phyloP scores from a whole-genome alignment of 1,140 invertebrate species.

The Tachypleus tridentatus region DNA sequence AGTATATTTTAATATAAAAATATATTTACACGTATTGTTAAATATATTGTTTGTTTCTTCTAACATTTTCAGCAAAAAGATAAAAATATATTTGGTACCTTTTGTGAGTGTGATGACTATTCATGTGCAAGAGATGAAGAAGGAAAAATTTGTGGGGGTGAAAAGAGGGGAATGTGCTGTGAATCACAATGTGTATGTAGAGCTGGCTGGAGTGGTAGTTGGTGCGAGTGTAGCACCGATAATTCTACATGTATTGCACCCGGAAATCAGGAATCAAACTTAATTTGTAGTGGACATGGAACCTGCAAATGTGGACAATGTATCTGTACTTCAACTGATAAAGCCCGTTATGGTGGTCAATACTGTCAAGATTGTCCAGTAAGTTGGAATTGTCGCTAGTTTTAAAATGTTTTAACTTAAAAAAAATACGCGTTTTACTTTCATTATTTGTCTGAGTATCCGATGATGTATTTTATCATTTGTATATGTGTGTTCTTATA shows the following conservation, averaged over 20 bases:
- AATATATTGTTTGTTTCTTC: too few relatives aligned
- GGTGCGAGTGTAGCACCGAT: slow-evolving; percentile 48
- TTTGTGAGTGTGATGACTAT: slow-evolving; percentile 90
- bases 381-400: background rate
- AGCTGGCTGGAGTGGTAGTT: slow-evolving; percentile 68
- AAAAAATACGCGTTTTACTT: too few relatives aligned
- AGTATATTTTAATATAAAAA: too few relatives aligned
- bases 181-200: slow-evolving; percentile 65
- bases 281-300: slow-evolving; percentile 28
- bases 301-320: slow-evolving; percentile 50
- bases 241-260: slow-evolving; percentile 15
- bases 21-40: too few relatives aligned
- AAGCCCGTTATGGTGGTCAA: slow-evolving; percentile 46
- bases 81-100: slow-evolving; percentile 29
- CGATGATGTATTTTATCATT: too few relatives aligned
- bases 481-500: too few relatives aligned
- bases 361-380: slow-evolving; percentile 83
- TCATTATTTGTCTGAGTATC: too few relatives aligned
- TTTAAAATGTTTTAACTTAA: too few relatives aligned
- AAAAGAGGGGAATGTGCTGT: slow-evolving; percentile 20
- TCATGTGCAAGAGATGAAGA: slow-evolving; percentile 66
- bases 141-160: slow-evolving; percentile 61
- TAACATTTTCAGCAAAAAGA: too few relatives aligned
- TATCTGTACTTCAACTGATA: slow-evolving; percentile 33
- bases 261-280: slow-evolving; percentile 8